Evolutionary conservation across 2,113 vertebrate genomes (phyloP).

Genomic region (Phylloscopus trochilus): DNA sequence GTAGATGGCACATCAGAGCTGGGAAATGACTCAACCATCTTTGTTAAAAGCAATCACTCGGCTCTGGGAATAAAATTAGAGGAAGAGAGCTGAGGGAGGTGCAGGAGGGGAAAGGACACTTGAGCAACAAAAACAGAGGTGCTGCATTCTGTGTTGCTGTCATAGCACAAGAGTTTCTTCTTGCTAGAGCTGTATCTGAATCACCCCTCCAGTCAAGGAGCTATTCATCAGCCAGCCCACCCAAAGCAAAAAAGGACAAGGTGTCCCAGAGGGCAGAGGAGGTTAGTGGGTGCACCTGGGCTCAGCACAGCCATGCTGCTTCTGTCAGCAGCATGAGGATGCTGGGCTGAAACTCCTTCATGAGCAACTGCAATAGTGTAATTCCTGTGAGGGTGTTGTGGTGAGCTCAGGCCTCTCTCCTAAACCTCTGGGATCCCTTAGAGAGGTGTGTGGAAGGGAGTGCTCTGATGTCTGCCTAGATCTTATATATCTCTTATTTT

Average conservation of each 20-base stretch:
- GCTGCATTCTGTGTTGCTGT: background rate
- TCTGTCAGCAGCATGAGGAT: background rate
- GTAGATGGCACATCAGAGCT: conserved; percentile 30
- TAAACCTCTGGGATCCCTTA: background rate
- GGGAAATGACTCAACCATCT: conserved; percentile 57
- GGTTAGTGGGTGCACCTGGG: background rate
- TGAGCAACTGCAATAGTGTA: rapidly evolving
- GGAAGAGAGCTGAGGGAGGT: background rate
- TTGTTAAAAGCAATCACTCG: conserved; percentile 26
- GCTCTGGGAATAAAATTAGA: conserved; percentile 1
- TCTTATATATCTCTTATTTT: background rate
- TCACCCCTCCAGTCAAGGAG: background rate
- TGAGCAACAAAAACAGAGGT: background rate
- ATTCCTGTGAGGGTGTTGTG: background rate
- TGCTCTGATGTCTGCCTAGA: background rate
- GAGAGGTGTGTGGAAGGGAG: background rate
- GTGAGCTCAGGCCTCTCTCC: background rate
- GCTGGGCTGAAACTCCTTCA: background rate
- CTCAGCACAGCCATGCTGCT: background rate
- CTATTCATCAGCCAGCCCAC: background rate
- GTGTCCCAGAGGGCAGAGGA: background rate
- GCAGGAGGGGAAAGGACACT: background rate
- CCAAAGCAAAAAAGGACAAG: background rate
- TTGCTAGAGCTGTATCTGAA: background rate
- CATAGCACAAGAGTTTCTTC: background rate